Percentiles rank a stretch among this genome's conserved stretches.
phyloP scores from a whole-genome alignment of 2,797 vertebrate genomes.

The Prunella strophiata region DNA sequence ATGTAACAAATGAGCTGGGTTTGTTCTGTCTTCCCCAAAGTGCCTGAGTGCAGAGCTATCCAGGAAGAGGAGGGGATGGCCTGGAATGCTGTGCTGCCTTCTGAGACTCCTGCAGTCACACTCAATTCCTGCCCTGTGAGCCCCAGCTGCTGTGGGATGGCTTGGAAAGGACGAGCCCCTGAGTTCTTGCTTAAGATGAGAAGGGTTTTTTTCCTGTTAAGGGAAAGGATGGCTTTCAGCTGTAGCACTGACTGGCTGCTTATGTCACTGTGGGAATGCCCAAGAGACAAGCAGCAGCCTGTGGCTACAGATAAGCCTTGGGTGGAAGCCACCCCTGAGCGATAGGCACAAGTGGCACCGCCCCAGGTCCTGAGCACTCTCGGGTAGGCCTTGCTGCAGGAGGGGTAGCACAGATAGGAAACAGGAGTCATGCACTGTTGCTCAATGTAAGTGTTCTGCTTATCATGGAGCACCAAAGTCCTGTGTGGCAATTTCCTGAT shows the following conservation, averaged over 20 bases:
- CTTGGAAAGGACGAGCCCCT: fast-evolving
- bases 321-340: fast-evolving
- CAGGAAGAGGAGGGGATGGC: too few species aligned
- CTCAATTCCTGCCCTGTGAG: fast-evolving
- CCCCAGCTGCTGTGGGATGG: fast-evolving
- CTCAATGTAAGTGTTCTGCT: fast-evolving
- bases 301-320: background rate
- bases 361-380: fast-evolving
- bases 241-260: fast-evolving
- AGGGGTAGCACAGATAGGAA: background rate
- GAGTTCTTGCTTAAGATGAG: background rate
- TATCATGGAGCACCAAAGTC: fast-evolving
- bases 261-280: background rate
- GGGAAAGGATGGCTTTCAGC: background rate
- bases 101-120: background rate
- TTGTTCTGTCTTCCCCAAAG: background rate
- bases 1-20: background rate
- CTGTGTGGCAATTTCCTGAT: background rate
- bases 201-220: background rate
- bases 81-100: background rate
- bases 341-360: fast-evolving
- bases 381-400: background rate
- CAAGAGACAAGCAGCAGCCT: background rate
- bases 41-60: too few species aligned
- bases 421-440: fast-evolving